These are phyloP conservation scores for Odontomachus brunneus DNA, from an alignment of 1,140 invertebrate genomes.

Conservation along the genomic window DNA sequence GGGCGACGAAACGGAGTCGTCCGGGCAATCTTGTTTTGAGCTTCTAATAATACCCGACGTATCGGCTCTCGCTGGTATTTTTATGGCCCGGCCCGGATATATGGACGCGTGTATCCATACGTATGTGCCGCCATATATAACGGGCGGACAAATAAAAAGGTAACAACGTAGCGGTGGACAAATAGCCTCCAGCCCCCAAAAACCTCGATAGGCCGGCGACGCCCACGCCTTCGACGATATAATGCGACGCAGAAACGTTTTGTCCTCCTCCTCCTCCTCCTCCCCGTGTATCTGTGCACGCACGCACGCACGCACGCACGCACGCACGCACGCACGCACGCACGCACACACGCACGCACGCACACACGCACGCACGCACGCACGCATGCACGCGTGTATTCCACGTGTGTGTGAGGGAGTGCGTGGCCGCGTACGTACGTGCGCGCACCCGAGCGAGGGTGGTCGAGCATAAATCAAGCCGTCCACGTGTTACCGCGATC, in stretches of 20 bases:
- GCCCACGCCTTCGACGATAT: conserved; percentile 48
- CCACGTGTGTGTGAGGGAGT: background rate
- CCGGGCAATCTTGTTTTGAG: conserved; percentile 70
- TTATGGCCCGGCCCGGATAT: conserved; percentile 60
- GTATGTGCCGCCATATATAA: conserved; percentile 55
- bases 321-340: too few species aligned
- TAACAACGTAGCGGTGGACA: conserved; percentile 57
- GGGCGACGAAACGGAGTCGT: conserved; percentile 43
- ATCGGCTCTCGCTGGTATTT: conserved; percentile 67
- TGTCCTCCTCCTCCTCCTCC: background rate
- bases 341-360: too few species aligned
- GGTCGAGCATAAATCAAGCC: conserved; percentile 41
- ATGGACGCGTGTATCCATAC: conserved; percentile 42
- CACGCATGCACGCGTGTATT: too few species aligned
- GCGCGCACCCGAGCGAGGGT: conserved; percentile 17
- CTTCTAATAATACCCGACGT: conserved; percentile 73
- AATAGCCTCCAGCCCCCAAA: conserved; percentile 47
- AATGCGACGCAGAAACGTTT: conserved; percentile 42
- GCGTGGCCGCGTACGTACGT: background rate
- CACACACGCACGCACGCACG: too few species aligned
- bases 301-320: too few species aligned
- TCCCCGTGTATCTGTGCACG: too few species aligned
- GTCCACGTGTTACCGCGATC: conserved; percentile 33
- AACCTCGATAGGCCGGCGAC: conserved; percentile 45
- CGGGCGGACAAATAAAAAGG: conserved; percentile 56